These are phyloP conservation scores for Lepus townsendii DNA, from an alignment of 2,797 vertebrate species.

Conservation along the genomic window DNA sequence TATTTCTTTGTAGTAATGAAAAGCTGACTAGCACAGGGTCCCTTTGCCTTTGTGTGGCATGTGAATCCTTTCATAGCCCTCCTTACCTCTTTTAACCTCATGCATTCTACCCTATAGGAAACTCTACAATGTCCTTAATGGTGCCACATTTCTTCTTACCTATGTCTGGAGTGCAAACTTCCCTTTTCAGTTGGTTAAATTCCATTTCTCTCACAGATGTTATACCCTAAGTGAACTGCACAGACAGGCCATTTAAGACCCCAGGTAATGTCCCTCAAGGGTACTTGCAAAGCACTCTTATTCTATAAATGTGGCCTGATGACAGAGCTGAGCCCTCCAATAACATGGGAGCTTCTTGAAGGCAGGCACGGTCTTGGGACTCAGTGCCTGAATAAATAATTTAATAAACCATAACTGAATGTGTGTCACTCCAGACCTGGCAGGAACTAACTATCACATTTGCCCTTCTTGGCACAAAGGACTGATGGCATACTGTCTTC, in stretches of 20 bases:
- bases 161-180: background rate
- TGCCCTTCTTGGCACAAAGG: slow-evolving; percentile 32
- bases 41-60: background rate
- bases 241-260: background rate
- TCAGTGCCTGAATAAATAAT: slow-evolving; percentile 23
- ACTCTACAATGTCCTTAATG: background rate
- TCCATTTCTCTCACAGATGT: background rate
- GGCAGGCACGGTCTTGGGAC: background rate
- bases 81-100: background rate
- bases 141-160: background rate
- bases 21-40: background rate
- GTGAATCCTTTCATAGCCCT: background rate
- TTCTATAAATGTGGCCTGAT: background rate
- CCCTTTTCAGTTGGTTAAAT: background rate
- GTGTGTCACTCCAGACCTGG: background rate
- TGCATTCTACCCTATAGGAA: background rate
- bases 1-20: no score
- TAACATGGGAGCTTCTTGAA: slow-evolving; percentile 10
- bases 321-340: background rate
- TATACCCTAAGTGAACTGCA: background rate
- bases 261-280: background rate
- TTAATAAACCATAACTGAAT: slow-evolving; percentile 35
- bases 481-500: background rate
- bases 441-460: slow-evolving; percentile 22
- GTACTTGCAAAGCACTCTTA: background rate